Percentiles rank a stretch among this genome's conserved stretches.
These are phyloP conservation scores for Ochotona curzoniae DNA, from an alignment of 2,113 vertebrate species.

Conservation along the genomic window DNA sequence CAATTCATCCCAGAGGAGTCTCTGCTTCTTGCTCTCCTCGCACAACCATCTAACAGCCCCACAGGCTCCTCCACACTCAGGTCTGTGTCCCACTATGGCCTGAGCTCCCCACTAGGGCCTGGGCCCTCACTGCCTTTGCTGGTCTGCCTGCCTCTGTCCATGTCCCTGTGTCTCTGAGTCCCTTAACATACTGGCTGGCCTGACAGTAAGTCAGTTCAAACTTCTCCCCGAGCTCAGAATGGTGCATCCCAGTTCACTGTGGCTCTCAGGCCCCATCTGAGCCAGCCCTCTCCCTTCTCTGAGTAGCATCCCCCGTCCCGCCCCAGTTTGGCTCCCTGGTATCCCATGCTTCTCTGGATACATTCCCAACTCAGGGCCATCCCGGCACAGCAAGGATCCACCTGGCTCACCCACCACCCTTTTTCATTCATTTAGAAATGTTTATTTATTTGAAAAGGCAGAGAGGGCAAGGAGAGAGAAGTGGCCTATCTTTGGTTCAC, in stretches of 20 bases:
- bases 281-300: not conserved
- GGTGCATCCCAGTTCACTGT: not conserved
- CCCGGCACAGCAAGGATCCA: not conserved
- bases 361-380: not conserved
- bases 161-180: no score
- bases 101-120: not conserved
- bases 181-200: no score
- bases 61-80: not conserved
- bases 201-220: not conserved
- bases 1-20: not conserved
- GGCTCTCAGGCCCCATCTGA: not conserved
- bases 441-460: no score
- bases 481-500: no score
- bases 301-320: not conserved
- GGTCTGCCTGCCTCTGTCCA: not conserved
- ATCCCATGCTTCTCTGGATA: not conserved
- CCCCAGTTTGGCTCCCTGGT: not conserved
- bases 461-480: no score
- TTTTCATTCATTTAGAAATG: not conserved
- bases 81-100: not conserved
- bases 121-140: not conserved
- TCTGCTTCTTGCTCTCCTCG: not conserved
- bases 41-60: not conserved
- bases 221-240: not conserved
- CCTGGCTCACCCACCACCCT: not conserved